These are phyloP conservation scores for Steatornis caripensis DNA, from an alignment of 2,113 vertebrate genomes.

Conservation along the genomic window DNA sequence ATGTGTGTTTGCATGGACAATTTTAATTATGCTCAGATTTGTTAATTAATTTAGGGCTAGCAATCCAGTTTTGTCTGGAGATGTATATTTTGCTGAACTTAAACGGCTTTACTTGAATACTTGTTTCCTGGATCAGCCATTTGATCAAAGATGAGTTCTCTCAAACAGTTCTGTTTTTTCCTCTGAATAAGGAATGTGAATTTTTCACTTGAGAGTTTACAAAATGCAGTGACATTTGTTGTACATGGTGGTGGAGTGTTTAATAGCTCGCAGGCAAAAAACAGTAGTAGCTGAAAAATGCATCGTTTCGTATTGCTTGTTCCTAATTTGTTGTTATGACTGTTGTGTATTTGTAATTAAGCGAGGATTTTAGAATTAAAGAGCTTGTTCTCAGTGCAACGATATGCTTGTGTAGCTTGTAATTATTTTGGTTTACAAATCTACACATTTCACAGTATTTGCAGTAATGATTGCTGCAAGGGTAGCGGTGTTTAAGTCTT, in stretches of 20 bases:
- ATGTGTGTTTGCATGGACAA: not conserved
- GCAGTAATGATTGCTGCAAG: not conserved
- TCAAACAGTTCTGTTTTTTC: not conserved
- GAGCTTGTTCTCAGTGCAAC: not conserved
- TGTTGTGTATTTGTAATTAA: not conserved
- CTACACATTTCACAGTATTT: not conserved
- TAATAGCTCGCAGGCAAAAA: not conserved
- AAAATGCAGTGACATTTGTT: not conserved
- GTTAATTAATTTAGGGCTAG: conserved; percentile 54
- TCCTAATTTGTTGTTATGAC: not conserved
- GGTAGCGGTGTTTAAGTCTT: not conserved
- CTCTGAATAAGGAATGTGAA: not conserved
- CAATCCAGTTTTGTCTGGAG: not conserved
- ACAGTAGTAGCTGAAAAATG: not conserved
- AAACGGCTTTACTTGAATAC: conserved; percentile 30
- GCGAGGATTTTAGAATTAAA: not conserved
- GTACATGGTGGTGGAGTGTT: not conserved
- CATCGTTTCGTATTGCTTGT: not conserved
- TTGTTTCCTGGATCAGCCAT: conserved; percentile 23
- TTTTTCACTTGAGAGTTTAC: conserved; percentile 12
- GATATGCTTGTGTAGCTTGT: not conserved
- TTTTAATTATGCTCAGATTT: conserved; percentile 57
- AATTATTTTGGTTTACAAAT: not conserved
- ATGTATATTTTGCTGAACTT: conserved; percentile 5
- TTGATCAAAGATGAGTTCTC: conserved; percentile 30